Percentiles rank a stretch among this genome's conserved stretches.
These are phyloP conservation scores for Lycocerus yunnanus DNA, from an alignment of 2,888 invertebrate genomes.

Conservation along the genomic window DNA sequence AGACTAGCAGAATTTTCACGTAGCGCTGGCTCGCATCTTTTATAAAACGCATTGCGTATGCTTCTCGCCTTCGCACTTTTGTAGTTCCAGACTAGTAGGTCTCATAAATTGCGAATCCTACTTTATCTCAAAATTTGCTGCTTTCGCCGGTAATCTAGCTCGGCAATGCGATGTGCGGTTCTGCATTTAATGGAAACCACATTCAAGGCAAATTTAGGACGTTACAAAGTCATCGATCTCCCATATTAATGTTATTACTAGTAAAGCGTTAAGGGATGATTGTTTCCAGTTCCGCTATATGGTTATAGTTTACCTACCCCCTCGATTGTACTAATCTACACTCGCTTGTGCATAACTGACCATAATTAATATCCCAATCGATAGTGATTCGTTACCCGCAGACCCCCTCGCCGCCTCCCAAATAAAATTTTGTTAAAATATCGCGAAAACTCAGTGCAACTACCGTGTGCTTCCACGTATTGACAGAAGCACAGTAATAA, in stretches of 20 bases:
- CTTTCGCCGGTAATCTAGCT: slow-evolving; percentile 32
- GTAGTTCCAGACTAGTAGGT: slow-evolving; percentile 27
- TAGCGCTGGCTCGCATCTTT: slow-evolving; percentile 21
- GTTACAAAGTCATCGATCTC: slow-evolving; percentile 25
- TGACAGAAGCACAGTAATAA: not conserved
- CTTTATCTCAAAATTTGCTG: slow-evolving; percentile 36
- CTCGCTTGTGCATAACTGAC: not conserved
- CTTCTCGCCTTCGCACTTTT: slow-evolving; percentile 31
- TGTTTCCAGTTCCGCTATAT: slow-evolving; percentile 12
- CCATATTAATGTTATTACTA: slow-evolving; percentile 24
- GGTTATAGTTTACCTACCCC: slow-evolving; percentile 6
- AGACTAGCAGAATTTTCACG: slow-evolving; percentile 12
- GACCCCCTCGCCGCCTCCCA: not conserved
- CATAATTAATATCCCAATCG: slow-evolving; percentile 4
- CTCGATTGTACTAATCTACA: not conserved
- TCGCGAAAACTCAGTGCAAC: not conserved
- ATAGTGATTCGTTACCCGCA: not conserved
- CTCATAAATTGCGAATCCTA: slow-evolving; percentile 32
- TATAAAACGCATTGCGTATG: slow-evolving; percentile 29
- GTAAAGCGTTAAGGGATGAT: slow-evolving; percentile 8
- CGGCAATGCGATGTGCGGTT: slow-evolving; percentile 22
- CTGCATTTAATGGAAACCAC: slow-evolving; percentile 31
- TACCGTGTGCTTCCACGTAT: not conserved
- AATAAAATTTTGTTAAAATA: not conserved
- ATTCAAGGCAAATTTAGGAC: slow-evolving; percentile 31